These are phyloP conservation scores for Meteorus cinctellus DNA, from an alignment of 2,888 invertebrate genomes.

Conservation along the genomic window DNA sequence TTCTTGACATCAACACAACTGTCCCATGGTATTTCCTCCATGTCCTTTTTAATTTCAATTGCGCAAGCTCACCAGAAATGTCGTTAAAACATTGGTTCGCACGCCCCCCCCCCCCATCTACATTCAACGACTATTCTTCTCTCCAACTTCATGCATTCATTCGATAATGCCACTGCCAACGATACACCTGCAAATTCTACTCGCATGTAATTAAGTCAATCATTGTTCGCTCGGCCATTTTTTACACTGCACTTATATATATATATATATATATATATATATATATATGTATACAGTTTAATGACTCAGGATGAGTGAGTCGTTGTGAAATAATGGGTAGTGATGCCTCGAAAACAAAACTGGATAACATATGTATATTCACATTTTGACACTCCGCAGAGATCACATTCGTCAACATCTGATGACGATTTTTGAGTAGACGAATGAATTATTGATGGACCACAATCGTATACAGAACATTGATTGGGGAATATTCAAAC, in stretches of 20 bases:
- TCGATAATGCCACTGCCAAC: constrained; percentile 3
- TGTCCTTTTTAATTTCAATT: constrained; percentile 29
- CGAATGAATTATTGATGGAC: too few relatives aligned
- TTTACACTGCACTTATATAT: background rate
- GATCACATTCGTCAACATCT: background rate
- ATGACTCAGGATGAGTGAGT: background rate
- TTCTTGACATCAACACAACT: constrained; percentile 19
- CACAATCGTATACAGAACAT: too few relatives aligned
- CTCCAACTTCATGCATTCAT: constrained; percentile 8
- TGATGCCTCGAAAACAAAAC: too few relatives aligned
- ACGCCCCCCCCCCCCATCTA: constrained; percentile 27
- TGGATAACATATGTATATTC: too few relatives aligned
- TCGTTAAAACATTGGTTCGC: constrained; percentile 36
- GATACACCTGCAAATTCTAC: constrained; percentile 28
- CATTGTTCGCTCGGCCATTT: constrained; percentile 18
- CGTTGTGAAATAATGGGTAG: background rate
- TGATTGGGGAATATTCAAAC: too few relatives aligned
- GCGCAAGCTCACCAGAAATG: constrained; percentile 13
- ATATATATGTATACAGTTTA: background rate
- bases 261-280: background rate
- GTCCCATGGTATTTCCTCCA: background rate
- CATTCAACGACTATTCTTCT: constrained; percentile 25
- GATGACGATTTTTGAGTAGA: background rate
- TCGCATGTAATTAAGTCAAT: constrained; percentile 29
- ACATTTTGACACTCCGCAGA: background rate